Percentiles rank a stretch among this genome's conserved stretches.
These are phyloP conservation scores for Drosophila mimica DNA, from an alignment of 2,888 invertebrate species.

Conservation along the genomic window DNA sequence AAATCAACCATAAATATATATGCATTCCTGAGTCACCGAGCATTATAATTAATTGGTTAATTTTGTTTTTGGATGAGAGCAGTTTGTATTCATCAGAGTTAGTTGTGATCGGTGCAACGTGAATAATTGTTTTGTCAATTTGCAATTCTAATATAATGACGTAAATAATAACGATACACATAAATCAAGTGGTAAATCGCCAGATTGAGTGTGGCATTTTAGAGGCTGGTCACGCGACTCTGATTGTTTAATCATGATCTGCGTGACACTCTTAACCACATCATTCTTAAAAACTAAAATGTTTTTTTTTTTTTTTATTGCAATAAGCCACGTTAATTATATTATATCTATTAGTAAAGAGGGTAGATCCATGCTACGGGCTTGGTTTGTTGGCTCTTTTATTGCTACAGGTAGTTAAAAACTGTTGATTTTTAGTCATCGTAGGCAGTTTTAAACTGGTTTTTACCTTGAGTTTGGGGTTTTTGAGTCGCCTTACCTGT, in stretches of 20 bases:
- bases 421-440: constrained; percentile 55
- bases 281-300: constrained; percentile 16
- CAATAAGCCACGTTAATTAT: not conserved
- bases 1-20: not conserved
- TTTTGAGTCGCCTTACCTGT: constrained; percentile 44
- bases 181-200: constrained; percentile 30
- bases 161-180: constrained; percentile 28
- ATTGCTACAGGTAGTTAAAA: constrained; percentile 17
- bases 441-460: constrained; percentile 46
- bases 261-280: constrained; percentile 38
- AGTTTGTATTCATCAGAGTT: constrained; percentile 7
- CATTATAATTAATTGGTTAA: not conserved
- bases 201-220: constrained; percentile 33
- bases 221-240: constrained; percentile 45
- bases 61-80: not conserved
- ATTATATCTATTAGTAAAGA: not conserved
- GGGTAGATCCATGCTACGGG: constrained; percentile 1
- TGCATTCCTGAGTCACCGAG: not conserved
- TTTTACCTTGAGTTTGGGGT: constrained; percentile 46
- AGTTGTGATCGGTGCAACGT: constrained; percentile 8
- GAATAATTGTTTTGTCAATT: constrained; percentile 29
- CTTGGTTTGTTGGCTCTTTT: not conserved
- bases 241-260: constrained; percentile 50
- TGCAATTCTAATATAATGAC: constrained; percentile 59
- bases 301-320: not conserved